Percentiles rank a stretch among this genome's conserved stretches.
These are phyloP conservation scores for Martes martes DNA, from an alignment of 2,113 vertebrate genomes.

Conservation along the genomic window DNA sequence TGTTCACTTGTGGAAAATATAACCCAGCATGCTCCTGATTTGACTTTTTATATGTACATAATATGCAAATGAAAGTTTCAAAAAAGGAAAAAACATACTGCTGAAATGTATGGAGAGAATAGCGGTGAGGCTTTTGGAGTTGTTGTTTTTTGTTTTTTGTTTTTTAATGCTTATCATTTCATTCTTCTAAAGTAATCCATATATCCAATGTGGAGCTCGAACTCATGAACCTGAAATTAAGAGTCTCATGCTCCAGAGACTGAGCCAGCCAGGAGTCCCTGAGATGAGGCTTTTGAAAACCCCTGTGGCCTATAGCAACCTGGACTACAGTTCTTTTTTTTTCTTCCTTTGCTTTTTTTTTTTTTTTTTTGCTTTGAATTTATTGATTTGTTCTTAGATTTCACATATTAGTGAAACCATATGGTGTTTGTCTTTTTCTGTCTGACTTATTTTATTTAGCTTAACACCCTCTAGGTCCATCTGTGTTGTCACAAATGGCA, in stretches of 20 bases:
- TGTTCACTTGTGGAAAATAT: not conserved
- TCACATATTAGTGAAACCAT: not conserved
- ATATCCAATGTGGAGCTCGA: not conserved
- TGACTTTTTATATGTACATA: not conserved
- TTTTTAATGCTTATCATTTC: not conserved
- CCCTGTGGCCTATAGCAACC: no score
- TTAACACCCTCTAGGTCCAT: not conserved
- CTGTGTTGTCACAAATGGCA: not conserved
- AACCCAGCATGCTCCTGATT: not conserved
- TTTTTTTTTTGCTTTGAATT: not conserved
- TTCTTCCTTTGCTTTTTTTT: not conserved
- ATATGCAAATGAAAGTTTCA: not conserved
- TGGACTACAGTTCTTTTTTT: not conserved
- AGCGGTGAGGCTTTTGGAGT: not conserved
- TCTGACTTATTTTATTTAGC: not conserved
- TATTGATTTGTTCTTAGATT: not conserved
- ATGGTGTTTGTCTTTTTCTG: not conserved
- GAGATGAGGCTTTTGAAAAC: not conserved
- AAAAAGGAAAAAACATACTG: not conserved
- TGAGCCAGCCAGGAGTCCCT: not conserved
- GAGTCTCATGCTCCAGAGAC: not conserved
- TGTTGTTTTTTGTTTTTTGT: no score
- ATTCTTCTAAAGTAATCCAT: not conserved
- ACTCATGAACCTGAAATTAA: not conserved
- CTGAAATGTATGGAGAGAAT: not conserved